phyloP scores from a whole-genome alignment of 1,140 invertebrate genomes.

The Pteromalus puparum region DNA sequence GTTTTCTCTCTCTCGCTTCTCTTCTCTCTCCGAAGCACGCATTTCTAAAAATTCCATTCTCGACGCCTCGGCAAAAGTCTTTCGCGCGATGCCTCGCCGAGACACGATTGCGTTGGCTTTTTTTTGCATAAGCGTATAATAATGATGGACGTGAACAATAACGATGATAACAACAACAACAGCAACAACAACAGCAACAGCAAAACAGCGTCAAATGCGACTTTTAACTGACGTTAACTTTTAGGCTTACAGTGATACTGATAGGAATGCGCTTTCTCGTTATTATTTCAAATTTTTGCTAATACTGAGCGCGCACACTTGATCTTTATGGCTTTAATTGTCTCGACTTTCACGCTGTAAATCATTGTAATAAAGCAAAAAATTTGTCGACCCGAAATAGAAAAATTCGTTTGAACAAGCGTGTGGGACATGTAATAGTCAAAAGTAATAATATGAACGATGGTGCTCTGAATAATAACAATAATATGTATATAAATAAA shows the following conservation, averaged over 20 bases:
- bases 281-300: not conserved
- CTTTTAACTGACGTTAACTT: slow-evolving; percentile 23
- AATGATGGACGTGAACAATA: not conserved
- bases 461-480: slow-evolving; percentile 34
- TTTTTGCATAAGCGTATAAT: not conserved
- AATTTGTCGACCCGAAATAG: not conserved
- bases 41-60: slow-evolving; percentile 37
- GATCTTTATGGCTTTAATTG: not conserved
- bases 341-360: not conserved
- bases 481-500: slow-evolving; percentile 14
- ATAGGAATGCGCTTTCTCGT: slow-evolving; percentile 3
- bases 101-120: not conserved
- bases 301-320: not conserved
- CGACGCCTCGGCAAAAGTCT: not conserved
- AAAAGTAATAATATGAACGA: slow-evolving; percentile 35
- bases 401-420: not conserved
- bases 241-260: not conserved
- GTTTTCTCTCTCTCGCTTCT: not conserved
- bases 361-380: not conserved
- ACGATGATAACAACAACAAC: not conserved
- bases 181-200: not conserved
- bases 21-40: slow-evolving; percentile 21
- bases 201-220: not conserved
- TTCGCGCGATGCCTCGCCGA: not conserved
- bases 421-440: not conserved